These are phyloP conservation scores for Stercorarius parasiticus DNA, from an alignment of 2,113 vertebrate genomes.

Conservation along the genomic window DNA sequence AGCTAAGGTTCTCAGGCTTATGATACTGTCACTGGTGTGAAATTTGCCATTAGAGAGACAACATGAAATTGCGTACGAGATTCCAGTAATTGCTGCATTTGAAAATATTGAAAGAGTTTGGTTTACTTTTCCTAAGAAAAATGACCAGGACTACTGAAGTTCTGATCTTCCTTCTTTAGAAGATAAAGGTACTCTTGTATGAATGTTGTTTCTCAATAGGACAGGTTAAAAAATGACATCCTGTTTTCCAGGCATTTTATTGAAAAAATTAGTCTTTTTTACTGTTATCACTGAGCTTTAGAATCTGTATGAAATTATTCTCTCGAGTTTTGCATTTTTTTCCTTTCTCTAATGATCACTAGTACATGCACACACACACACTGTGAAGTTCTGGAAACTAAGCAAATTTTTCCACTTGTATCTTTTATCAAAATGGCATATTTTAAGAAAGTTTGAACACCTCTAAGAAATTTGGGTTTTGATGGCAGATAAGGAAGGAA, in stretches of 20 bases:
- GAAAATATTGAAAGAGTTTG: background rate
- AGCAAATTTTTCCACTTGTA: background rate
- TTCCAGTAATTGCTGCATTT: background rate
- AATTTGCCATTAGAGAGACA: background rate
- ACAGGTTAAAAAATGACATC: background rate
- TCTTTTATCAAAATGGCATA: background rate
- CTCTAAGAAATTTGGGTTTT: background rate
- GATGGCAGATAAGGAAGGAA: background rate
- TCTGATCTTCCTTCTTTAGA: background rate
- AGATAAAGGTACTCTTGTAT: background rate
- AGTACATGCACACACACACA: background rate
- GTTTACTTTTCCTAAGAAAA: background rate
- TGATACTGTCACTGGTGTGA: background rate
- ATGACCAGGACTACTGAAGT: background rate
- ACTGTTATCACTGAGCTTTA: background rate
- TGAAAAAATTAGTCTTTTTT: background rate
- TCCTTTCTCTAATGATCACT: background rate
- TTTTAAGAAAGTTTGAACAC: background rate
- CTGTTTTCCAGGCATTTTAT: background rate
- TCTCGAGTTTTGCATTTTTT: background rate
- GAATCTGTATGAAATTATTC: background rate
- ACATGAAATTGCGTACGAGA: background rate
- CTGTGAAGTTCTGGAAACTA: background rate
- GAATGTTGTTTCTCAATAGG: background rate
- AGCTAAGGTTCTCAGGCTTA: background rate